Conservation (phyloP, 2,888 invertebrate species). For the Eilema sororculum region DNA sequence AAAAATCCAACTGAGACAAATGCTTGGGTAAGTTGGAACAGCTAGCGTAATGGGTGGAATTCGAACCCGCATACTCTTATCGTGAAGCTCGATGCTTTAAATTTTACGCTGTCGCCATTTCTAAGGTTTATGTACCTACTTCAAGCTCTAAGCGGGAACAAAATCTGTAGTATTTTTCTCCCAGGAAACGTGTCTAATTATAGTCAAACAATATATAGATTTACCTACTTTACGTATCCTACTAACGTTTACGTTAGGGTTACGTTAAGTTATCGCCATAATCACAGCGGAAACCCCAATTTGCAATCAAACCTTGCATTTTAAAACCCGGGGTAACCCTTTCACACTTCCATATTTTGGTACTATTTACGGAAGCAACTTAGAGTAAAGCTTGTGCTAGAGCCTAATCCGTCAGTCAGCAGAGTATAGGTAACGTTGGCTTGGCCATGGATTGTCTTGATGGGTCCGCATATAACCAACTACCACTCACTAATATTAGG, state of each 20-base stretch:
- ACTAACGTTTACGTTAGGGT: background rate
- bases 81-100: background rate
- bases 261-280: too few species aligned
- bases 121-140: background rate
- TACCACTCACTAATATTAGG: too few species aligned
- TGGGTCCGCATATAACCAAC: background rate
- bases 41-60: background rate
- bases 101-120: constrained; percentile 2
- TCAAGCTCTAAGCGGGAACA: constrained; percentile 19
- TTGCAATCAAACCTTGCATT: background rate
- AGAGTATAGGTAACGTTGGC: background rate
- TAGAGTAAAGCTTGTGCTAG: background rate
- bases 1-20: background rate
- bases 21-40: background rate
- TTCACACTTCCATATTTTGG: background rate
- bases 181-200: background rate
- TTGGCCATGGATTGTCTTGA: background rate
- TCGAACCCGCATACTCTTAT: constrained; percentile 3
- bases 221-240: background rate
- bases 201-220: background rate
- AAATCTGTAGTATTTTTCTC: background rate
- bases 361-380: background rate
- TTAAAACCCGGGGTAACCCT: background rate
- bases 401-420: background rate
- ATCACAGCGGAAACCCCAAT: background rate